Base-by-base conservation (phyloP, 2,888 invertebrate genomes). In the Amiota mariae region DNA sequence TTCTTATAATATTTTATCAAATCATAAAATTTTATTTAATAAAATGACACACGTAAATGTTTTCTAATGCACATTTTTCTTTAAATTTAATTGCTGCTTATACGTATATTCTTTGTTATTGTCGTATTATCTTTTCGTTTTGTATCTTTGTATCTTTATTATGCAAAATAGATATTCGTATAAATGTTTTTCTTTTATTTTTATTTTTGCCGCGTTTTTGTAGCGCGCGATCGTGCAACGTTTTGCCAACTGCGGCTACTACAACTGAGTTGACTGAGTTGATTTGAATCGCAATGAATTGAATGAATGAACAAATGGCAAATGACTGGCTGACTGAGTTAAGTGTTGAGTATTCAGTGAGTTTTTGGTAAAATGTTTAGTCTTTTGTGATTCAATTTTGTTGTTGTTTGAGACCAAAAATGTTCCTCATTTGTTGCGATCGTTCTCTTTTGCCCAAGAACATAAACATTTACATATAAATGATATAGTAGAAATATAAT, bases 221-320 rank as follows among this genome's bases (percentile, higher is more conserved):
- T 82, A 83, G 85, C 80, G 83, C 67, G 75, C 83, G 81, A 79
- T 82, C 81, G 83, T 76, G 80, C 83, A 77, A 82, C 83, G 77
- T 83, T 79, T 78, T 74, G 82, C 81, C 82, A 84, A 84, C 83
- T 84, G 83, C 61, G 79, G 68, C 61, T 36, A 51, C 36, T 13
- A 51, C 15, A 24, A 51, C 36, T 57, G 10, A n/a, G 11, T 18
- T 10, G 66, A 66, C 15, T 48, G 48, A 66, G 66, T 48, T 15
- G 24, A 24, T 24, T 24, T 24, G 36, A 36, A 36, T 36, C 36
- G 36, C 2, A 6, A 6, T 36, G 36, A 36, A 15, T 64, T 46
- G 63, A 46, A 12, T 46, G 64, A 46, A 46, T 64, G 47, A 64
- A 47, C 64, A 47, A 64, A n/a, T 47, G 36, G 36, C 36, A 36